Base-by-base conservation (phyloP, 2,797 vertebrate genomes). In the Syngnathus acus region DNA sequence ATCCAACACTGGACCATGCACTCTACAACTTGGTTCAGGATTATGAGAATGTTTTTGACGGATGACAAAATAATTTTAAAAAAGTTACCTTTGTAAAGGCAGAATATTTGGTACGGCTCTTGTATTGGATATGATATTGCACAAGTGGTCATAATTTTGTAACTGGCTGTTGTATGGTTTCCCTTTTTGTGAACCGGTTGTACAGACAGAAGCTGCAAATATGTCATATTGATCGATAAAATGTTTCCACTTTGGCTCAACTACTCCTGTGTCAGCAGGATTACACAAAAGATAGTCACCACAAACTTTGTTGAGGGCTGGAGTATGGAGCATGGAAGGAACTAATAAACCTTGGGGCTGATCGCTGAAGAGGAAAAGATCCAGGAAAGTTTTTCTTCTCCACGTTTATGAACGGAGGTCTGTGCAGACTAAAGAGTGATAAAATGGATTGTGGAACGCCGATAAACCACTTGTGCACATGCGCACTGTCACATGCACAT, bases 1-100 rank as follows among this genome's bases (percentile, higher is more conserved):
- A 53, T 63, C 2, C 73, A 80, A 86, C 75, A 78, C 75, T 76
- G 71, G 68, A 39, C 6, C 78, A 70, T 26, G 19, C 65, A 69
- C 61, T 39, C 10, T 16, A 19, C 65, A 39, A 10, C 9, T 23
- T 54, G 23, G 1, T 32, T 23, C 9, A 2, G 50, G 9, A 53
- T 21, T 19, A n/a, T 21, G 50, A 5, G n/a, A 53, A 9, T 53
- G n/a, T 53, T 53, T 51, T 53, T n/a, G n/a, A 53, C 8, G n/a
- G n/a, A 21, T 53, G n/a, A 53, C n/a, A 7, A 45, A 16, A 5
- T 14, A 14, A 13, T 4, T 45, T 4, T 5, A 5, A 16, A 45
- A 45, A 45, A 13, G 43, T 45, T 45, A 14, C 13, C 1, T 43
- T 43, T 14, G 13, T 14, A 47, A 5, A 4, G 45, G 45, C 45